Evolutionary conservation across 2,888 invertebrate species (phyloP).

Genomic region (Alentia gelatinosa): DNA sequence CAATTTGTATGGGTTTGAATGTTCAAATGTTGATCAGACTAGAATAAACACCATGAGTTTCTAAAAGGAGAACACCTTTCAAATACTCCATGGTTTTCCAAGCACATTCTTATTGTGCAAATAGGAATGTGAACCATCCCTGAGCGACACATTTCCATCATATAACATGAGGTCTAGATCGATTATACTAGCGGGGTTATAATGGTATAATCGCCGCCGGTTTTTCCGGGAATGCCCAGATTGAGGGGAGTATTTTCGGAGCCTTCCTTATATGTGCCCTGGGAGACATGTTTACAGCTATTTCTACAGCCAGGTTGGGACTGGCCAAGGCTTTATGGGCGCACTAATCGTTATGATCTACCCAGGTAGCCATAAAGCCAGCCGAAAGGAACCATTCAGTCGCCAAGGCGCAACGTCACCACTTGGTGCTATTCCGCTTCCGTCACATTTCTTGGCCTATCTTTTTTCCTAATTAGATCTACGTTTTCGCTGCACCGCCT

Average conservation of each 20-base stretch:
- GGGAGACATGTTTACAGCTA: constrained; percentile 15
- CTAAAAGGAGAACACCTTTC: too few species aligned
- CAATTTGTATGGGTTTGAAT: too few species aligned
- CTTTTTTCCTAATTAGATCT: constrained; percentile 3
- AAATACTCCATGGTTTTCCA: too few species aligned
- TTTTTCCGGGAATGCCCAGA: neutral
- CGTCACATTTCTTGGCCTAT: constrained; percentile 1
- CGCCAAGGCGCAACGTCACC: neutral
- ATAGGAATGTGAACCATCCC: too few species aligned
- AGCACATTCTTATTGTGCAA: too few species aligned
- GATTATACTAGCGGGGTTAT: too few species aligned
- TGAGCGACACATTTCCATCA: too few species aligned
- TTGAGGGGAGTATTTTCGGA: neutral
- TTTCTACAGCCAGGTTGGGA: neutral
- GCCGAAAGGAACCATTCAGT: constrained; percentile 3
- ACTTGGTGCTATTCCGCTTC: neutral
- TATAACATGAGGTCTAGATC: too few species aligned
- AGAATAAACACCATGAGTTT: too few species aligned
- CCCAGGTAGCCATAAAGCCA: neutral
- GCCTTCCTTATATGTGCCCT: neutral
- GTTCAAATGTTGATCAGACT: too few species aligned
- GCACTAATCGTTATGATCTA: constrained; percentile 40
- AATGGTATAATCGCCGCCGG: neutral
- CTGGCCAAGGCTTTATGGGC: neutral
- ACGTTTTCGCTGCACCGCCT: neutral